Evolutionary conservation across 2,888 invertebrate genomes (phyloP), one percentile per base, ranked within the genome.

Genomic region (Terebella lapidaria): DNA sequence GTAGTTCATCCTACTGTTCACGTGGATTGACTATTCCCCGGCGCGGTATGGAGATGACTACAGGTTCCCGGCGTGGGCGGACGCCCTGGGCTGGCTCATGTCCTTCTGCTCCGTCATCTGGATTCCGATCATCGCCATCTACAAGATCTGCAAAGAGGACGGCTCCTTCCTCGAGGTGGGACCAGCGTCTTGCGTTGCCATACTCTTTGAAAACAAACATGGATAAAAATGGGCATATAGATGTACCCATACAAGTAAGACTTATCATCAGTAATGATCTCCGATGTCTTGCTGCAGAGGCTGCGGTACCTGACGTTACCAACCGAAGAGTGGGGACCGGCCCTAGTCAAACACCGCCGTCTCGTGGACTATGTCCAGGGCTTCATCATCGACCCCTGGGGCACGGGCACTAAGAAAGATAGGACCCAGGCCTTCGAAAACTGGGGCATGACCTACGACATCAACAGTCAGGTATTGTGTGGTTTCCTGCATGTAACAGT

Each of bases 1-100:
- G 3, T 57, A 67, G 66, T 64, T 62, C 18, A 62, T 71, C 27
- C 59, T 72, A 5, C 29, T 69, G 15, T 70, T 72, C 54, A 56
- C 66, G 15, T 72, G 69, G 69, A 56, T 59, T 25, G 67, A 65
- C 35, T 69, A 69, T 51, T 60, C 54, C 1, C 65, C 66, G 1
- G 75, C 82, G 5, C 79, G 79, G 69, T 82, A 82, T 67, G 77
- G 81, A 10, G 64, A 67, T 27, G 49, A 54, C 20, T 68, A 67
- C 60, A 28, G n/a, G 10, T 62, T 55, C 62, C 71, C 64, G 2
- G 54, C 45, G 24, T 72, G 70, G 67, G 71, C 70, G 5, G 64
- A 71, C 29, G 64, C 57, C 5, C 27, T 71, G 20, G 71, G 71
- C n/a, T 71, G 71, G 71, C 54, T 66, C n/a, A 69, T 78, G 72